Conservation (phyloP, 2,113 vertebrate genomes). For the Tragelaphus imberbis region DNA sequence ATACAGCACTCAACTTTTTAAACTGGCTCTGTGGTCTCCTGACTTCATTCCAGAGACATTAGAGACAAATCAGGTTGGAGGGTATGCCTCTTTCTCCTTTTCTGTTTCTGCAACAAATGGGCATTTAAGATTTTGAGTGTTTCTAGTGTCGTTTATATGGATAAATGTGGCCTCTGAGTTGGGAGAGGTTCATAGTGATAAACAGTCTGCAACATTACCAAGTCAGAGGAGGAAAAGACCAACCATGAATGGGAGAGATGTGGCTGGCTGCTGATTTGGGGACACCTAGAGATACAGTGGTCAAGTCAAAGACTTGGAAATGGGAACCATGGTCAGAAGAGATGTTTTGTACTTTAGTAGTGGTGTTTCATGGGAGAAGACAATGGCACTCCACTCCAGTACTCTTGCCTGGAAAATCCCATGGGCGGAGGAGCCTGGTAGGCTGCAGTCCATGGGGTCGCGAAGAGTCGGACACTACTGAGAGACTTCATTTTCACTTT, state of each 20-base stretch:
- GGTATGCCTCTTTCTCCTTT: background rate
- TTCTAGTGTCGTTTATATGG: background rate
- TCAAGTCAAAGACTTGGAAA: background rate
- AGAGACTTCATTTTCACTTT: too few species aligned
- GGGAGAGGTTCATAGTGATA: background rate
- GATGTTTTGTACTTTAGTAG: background rate
- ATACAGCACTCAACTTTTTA: background rate
- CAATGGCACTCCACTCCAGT: too few species aligned
- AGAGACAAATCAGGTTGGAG: background rate
- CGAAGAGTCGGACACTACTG: too few species aligned
- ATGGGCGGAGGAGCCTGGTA: accelerated
- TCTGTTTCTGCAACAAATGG: background rate
- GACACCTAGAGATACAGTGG: too few species aligned
- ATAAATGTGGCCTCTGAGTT: background rate
- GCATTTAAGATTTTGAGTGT: background rate
- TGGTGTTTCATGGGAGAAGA: background rate
- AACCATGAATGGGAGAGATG: background rate
- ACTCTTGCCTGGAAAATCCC: too few species aligned
- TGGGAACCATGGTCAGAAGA: background rate
- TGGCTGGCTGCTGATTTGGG: background rate
- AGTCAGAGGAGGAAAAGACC: background rate
- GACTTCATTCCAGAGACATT: background rate
- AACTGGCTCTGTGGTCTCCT: background rate
- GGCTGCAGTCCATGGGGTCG: too few species aligned
- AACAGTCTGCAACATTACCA: background rate